phyloP scores from a whole-genome alignment of 2,888 invertebrate genomes.

The Acrobasis consociella region DNA sequence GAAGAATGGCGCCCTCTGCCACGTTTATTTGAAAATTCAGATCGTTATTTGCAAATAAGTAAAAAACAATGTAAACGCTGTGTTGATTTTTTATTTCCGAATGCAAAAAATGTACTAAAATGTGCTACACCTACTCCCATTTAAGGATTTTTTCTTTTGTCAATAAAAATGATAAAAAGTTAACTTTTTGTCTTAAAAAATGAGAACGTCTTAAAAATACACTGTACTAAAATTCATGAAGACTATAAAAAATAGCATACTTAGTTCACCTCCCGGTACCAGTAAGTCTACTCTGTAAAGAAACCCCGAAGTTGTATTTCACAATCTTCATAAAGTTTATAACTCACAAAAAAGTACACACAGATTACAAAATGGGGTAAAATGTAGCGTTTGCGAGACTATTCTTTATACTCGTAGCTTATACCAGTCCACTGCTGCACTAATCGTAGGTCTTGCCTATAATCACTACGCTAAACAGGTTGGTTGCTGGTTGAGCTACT shows the following conservation, averaged over 20 bases:
- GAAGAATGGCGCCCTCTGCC: not conserved
- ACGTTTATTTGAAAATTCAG: no score
- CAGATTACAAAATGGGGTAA: not conserved
- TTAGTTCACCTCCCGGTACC: slow-evolving; percentile 17
- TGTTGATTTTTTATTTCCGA: no score
- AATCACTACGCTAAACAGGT: no score
- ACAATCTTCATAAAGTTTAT: slow-evolving; percentile 16
- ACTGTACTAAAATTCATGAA: slow-evolving; percentile 13
- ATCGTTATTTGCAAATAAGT: no score
- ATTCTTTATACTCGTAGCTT: no score
- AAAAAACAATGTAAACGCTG: no score
- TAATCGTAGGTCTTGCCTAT: no score
- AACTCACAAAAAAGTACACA: not conserved
- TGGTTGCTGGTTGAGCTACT: no score
- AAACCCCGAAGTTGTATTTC: slow-evolving; percentile 13
- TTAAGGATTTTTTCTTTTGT: not conserved
- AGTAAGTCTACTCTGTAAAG: slow-evolving; percentile 17
- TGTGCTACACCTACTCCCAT: not conserved
- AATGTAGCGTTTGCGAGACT: slow-evolving; percentile 25
- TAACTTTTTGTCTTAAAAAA: not conserved
- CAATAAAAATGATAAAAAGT: not conserved
- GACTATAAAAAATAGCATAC: slow-evolving; percentile 12
- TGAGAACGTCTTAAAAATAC: not conserved
- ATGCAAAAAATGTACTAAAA: no score
- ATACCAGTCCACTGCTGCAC: no score